Base-by-base conservation (phyloP, 2,797 vertebrate genomes). In the Scleropages formosus region DNA sequence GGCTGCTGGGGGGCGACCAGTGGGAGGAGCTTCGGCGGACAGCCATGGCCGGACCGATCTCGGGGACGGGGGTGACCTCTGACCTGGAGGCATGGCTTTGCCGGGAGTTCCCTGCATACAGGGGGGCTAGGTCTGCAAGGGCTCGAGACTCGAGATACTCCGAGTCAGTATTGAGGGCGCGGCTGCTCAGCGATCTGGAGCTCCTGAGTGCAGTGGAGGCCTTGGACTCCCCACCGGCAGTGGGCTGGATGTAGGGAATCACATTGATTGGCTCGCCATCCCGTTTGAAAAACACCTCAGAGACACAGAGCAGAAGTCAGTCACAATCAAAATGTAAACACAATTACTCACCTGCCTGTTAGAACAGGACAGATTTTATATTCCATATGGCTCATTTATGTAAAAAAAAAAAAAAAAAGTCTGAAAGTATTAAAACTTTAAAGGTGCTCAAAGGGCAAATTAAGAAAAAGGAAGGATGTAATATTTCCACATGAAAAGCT, bases 261-360 rank as follows among this genome's bases (percentile, higher is more conserved):
- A 93, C 94, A 7, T 97, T 93, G 0, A 98, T 94, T 7, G 92
- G 85, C 13, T 98, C 96, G 0, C 96, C 96, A 0, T 96, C 96
- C 16, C 96, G 84, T 79, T 96, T 98, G 84, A 98, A 98, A 82
- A 96, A 95, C n/a, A 98, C 96, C 96, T 98, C 84, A 69, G 61
- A 74, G 0, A 44, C 9, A 47, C 9, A 70, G 20, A 27, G 44
- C 47, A 11, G 10, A 6, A 2, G 39, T 39, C n/a, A n/a, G n/a
- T n/a, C n/a, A n/a, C n/a, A n/a, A n/a, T n/a, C n/a, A n/a, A n/a
- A n/a, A n/a, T n/a, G n/a, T n/a, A n/a, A n/a, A n/a, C n/a, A n/a
- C n/a, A n/a, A n/a, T n/a, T n/a, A n/a, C n/a, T n/a, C n/a, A n/a
- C n/a, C n/a, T n/a, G n/a, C n/a, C n/a, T n/a, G n/a, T n/a, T n/a